These are phyloP conservation scores for Lissonota sp. DNA, from an alignment of 2,888 invertebrate genomes.

Conservation along the genomic window DNA sequence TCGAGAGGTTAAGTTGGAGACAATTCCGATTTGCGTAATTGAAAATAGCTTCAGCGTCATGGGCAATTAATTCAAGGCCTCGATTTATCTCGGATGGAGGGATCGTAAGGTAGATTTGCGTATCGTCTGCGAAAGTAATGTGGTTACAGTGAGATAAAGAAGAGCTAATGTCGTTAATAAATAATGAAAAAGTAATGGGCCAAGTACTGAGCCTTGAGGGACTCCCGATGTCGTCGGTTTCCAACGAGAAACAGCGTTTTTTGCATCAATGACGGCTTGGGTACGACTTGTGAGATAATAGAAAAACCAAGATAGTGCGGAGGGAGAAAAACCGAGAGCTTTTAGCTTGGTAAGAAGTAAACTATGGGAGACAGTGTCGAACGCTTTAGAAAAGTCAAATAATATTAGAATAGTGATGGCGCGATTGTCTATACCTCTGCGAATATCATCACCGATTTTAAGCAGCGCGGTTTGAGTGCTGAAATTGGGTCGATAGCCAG, in stretches of 20 bases:
- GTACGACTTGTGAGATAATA: neutral
- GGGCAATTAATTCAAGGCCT: neutral
- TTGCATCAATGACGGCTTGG: neutral
- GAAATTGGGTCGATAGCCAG: neutral
- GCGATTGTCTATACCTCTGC: neutral
- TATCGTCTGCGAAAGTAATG: conserved; percentile 35
- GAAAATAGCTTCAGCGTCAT: neutral
- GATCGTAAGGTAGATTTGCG: conserved; percentile 18
- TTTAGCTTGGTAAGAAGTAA: neutral
- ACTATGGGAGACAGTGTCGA: neutral
- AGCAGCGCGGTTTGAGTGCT: conserved; percentile 10
- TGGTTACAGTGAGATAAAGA: neutral
- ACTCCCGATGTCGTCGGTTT: neutral
- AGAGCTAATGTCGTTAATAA: conserved; percentile 8
- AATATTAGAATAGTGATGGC: neutral
- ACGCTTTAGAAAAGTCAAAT: too few relatives aligned
- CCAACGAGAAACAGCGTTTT: neutral
- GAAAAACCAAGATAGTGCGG: neutral
- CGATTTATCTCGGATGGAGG: neutral
- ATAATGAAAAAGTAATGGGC: conserved; percentile 6
- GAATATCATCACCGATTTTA: neutral
- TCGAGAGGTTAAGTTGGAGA: too few relatives aligned
- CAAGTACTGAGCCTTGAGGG: conserved; percentile 16
- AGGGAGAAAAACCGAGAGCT: neutral
- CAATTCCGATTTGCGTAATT: neutral